Conservation (phyloP, 2,888 invertebrate genomes). For the Monopis laevigella region DNA sequence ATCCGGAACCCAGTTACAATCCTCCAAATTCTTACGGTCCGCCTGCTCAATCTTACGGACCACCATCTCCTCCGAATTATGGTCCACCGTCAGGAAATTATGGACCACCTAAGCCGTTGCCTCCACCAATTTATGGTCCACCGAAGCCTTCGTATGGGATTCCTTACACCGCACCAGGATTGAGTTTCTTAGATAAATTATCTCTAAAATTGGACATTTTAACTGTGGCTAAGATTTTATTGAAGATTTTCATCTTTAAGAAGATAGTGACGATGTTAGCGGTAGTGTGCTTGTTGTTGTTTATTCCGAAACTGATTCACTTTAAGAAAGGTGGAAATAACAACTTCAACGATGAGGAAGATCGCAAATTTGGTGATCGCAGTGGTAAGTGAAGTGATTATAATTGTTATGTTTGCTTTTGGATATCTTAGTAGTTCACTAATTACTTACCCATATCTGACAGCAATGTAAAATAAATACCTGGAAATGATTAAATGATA, state of each 20-base stretch:
- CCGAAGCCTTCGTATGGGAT: constrained; percentile 60
- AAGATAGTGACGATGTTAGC: constrained; percentile 84
- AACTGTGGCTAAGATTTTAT: constrained; percentile 76
- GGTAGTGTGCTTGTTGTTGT: constrained; percentile 76
- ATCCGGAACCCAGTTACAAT: constrained; percentile 40
- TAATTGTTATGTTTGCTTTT: not conserved
- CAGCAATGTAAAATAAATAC: too few relatives aligned
- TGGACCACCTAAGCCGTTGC: constrained; percentile 43
- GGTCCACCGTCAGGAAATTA: constrained; percentile 51
- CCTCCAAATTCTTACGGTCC: constrained; percentile 41
- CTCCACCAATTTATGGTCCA: constrained; percentile 45
- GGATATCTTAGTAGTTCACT: not conserved
- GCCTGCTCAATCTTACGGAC: constrained; percentile 38
- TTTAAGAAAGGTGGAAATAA: constrained; percentile 48
- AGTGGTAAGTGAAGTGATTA: not conserved
- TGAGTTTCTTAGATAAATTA: constrained; percentile 72
- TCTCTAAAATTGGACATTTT: constrained; percentile 76
- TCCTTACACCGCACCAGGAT: constrained; percentile 62
- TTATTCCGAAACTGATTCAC: constrained; percentile 75
- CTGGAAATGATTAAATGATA: too few relatives aligned
- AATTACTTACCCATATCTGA: too few relatives aligned
- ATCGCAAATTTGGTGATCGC: constrained; percentile 17
- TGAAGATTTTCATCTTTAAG: constrained; percentile 82
- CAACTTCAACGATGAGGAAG: constrained; percentile 40
- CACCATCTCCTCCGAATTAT: constrained; percentile 49